Evolutionary conservation across 2,888 invertebrate genomes (phyloP).

Genomic region (Lepidocyrtoides sp.): DNA sequence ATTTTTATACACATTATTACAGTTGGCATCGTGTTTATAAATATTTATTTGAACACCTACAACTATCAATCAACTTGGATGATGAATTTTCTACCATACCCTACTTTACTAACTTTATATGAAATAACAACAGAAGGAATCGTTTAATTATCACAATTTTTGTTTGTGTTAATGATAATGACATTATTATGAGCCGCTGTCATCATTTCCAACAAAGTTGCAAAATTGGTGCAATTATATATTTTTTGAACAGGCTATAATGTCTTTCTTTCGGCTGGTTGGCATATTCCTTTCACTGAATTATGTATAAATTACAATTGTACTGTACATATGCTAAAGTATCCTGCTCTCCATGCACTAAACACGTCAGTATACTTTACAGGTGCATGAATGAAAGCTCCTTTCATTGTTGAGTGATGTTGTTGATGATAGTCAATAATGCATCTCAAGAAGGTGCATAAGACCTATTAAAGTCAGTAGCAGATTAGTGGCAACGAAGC

Average conservation of each 20-base stretch:
- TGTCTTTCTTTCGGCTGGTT: not conserved
- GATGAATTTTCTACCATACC: too few relatives aligned
- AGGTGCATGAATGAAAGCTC: not conserved
- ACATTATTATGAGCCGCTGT: slow-evolving; percentile 50
- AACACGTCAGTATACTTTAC: slow-evolving; percentile 21
- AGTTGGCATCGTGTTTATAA: too few relatives aligned
- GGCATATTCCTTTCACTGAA: not conserved
- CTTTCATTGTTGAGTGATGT: not conserved
- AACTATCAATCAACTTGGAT: too few relatives aligned
- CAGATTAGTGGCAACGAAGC: not conserved
- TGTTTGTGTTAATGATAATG: slow-evolving; percentile 40
- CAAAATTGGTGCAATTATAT: slow-evolving; percentile 10
- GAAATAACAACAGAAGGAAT: not conserved
- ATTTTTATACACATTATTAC: too few relatives aligned
- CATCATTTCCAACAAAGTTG: slow-evolving; percentile 2
- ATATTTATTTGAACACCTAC: too few relatives aligned
- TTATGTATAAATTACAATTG: not conserved
- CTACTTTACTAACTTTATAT: too few relatives aligned
- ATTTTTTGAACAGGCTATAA: not conserved
- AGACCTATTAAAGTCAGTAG: slow-evolving; percentile 5
- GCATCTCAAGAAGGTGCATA: slow-evolving; percentile 1
- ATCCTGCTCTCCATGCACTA: not conserved
- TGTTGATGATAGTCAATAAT: slow-evolving; percentile 19
- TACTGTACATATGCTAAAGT: not conserved
- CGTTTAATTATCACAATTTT: slow-evolving; percentile 14